Evolutionary conservation across 2,797 vertebrate genomes (phyloP), one percentile per base, ranked within the genome.

Genomic region (Tympanoctomys barrerae): DNA sequence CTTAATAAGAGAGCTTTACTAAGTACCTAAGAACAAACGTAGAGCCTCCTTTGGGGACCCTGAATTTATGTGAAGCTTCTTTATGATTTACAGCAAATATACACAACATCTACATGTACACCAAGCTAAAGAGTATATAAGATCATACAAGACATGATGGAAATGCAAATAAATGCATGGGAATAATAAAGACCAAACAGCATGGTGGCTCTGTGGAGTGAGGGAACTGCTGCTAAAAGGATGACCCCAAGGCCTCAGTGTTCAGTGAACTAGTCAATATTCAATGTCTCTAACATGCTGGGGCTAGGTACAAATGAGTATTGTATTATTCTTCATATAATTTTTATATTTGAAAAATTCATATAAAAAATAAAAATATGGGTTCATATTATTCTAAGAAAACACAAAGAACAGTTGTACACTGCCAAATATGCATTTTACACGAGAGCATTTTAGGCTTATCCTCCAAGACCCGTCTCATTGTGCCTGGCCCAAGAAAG

Each of bases 11-110:
- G 54, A 78, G 52, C 87, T 92, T 84, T 61, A 14, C 81, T 26
- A 78, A 64, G 19, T 83, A 33, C 33, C 70, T 66, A 61, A 85
- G 22, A 90, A 90, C 3, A 83, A 85, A 73, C 6, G 64, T 42
- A 88, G 2, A 83, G 78, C 59, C 54, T 96, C 89, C 66, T 81
- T 59, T 75, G 24, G 0, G 57, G 87, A 88, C 52, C 5, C 36
- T 90, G 13, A 59, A 79, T 89, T 59, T 91, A 88, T 49, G 68
- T n/a, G 77, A 77, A 94, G 92, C 6, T 77, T 77, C 6, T 82
- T 81, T 57, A 59, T 64, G 77, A 90, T 64, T 92, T 81, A 85
- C 42, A 88, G 87, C 22, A 89, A 57, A 89, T 80, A 49, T 9
- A 95, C 16, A 80, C 0, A 36, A 2, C 57, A 77, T 70, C 52